A percentile compares a stretch with the other conserved stretches of the same genome.
These are phyloP conservation scores for Heliconius erato DNA, from an alignment of 2,888 invertebrate genomes.

Conservation along the genomic window DNA sequence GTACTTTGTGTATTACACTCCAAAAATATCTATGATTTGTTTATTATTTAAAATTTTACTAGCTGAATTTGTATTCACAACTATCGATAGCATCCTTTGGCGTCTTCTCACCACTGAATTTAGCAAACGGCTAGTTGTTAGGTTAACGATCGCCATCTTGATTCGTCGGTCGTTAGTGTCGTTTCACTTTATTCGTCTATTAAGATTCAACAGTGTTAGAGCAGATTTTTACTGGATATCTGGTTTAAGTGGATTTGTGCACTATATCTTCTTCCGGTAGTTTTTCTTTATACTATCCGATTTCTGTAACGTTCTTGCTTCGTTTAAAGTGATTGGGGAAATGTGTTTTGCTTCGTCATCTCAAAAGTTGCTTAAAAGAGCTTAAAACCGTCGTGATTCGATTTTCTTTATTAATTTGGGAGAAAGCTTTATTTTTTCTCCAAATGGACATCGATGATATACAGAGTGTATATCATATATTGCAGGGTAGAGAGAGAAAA, in stretches of 20 bases:
- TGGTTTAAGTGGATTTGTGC: conserved; percentile 3
- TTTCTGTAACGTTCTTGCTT: neutral
- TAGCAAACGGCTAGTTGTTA: neutral
- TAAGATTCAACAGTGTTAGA: neutral
- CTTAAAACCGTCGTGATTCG: neutral
- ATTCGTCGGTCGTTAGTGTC: conserved; percentile 1
- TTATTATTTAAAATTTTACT: no score
- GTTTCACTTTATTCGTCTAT: neutral
- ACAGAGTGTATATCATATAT: no score
- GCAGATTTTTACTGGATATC: neutral
- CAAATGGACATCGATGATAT: no score
- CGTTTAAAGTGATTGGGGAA: neutral
- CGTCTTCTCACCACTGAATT: neutral
- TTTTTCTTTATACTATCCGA: neutral
- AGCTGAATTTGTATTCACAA: neutral
- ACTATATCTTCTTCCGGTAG: neutral
- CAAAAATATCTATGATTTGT: no score
- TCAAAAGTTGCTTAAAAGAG: neutral
- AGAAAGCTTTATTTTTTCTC: no score
- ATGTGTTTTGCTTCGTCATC: neutral
- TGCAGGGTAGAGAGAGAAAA: no score
- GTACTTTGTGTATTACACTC: no score
- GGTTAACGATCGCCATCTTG: neutral
- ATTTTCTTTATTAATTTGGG: no score
- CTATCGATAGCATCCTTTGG: neutral